Percentiles rank a stretch among this genome's conserved stretches.
These are phyloP conservation scores for Diglossa cyanea DNA, from an alignment of 2,797 vertebrate species.

Conservation along the genomic window DNA sequence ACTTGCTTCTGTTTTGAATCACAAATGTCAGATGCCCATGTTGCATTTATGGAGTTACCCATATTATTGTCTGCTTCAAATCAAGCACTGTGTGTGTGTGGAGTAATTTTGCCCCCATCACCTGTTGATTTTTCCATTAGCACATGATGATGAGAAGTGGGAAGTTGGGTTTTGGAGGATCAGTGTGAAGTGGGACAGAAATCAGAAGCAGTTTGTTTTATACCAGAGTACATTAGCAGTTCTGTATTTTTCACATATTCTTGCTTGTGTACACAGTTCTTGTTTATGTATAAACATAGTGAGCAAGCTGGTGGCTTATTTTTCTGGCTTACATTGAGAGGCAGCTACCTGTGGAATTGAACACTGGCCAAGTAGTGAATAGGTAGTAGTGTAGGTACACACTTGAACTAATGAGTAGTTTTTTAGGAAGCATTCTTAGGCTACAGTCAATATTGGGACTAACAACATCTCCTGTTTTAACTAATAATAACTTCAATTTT, in stretches of 20 bases:
- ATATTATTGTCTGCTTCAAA: neutral
- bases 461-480: neutral
- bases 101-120: neutral
- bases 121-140: neutral
- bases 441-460: neutral
- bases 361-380: neutral
- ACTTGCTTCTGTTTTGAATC: neutral
- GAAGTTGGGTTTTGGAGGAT: neutral
- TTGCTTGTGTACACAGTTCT: neutral
- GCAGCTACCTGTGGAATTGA: neutral
- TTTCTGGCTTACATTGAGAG: neutral
- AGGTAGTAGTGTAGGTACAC: neutral
- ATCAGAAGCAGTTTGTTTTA: neutral
- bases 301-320: neutral
- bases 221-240: neutral
- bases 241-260: neutral
- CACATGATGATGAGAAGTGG: neutral
- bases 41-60: neutral
- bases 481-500: conserved; percentile 53
- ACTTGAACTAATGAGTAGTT: neutral
- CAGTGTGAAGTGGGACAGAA: accelerated
- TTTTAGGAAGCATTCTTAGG: neutral
- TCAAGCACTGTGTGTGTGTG: neutral
- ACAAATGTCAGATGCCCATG: neutral
- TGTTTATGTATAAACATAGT: neutral